phyloP scores from a whole-genome alignment of 2,797 vertebrate genomes.

The Poecilia velifera region DNA sequence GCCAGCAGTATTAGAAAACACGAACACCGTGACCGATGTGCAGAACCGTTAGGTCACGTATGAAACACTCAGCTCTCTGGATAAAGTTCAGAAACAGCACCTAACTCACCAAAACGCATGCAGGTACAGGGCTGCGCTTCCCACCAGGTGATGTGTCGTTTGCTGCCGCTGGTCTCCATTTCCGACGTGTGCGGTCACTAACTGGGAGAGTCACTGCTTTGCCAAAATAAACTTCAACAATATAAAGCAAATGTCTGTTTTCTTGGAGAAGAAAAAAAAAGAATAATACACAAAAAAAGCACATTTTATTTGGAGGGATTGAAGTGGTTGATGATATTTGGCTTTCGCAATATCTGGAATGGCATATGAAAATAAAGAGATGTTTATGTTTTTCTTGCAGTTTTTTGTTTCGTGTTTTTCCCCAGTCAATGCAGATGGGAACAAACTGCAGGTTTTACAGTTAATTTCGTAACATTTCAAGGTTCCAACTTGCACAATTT shows the following conservation, averaged over 20 bases:
- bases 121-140: constrained; percentile 70
- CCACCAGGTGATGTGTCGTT: constrained; percentile 77
- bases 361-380: constrained; percentile 73
- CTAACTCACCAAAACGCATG: constrained; percentile 34
- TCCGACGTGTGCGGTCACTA: constrained; percentile 73
- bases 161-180: constrained; percentile 78
- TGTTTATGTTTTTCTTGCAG: constrained; percentile 59
- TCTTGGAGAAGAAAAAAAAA: constrained; percentile 29
- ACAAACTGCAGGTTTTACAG: neutral
- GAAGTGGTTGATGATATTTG: constrained; percentile 44
- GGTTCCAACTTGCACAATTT: neutral
- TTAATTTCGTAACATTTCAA: too few species aligned
- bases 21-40: constrained; percentile 43
- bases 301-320: constrained; percentile 59
- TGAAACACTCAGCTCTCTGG: constrained; percentile 69
- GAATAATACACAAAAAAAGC: constrained; percentile 32
- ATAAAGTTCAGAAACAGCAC: constrained; percentile 61
- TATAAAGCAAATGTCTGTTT: constrained; percentile 79
- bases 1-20: constrained; percentile 63
- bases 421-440: too few species aligned
- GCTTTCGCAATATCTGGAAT: constrained; percentile 70
- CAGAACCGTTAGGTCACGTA: constrained; percentile 51
- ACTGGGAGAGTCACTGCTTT: constrained; percentile 84
- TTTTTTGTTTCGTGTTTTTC: neutral
- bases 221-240: constrained; percentile 88